These are phyloP conservation scores for Agrotis ipsilon DNA, from an alignment of 2,888 invertebrate genomes.

Conservation along the genomic window DNA sequence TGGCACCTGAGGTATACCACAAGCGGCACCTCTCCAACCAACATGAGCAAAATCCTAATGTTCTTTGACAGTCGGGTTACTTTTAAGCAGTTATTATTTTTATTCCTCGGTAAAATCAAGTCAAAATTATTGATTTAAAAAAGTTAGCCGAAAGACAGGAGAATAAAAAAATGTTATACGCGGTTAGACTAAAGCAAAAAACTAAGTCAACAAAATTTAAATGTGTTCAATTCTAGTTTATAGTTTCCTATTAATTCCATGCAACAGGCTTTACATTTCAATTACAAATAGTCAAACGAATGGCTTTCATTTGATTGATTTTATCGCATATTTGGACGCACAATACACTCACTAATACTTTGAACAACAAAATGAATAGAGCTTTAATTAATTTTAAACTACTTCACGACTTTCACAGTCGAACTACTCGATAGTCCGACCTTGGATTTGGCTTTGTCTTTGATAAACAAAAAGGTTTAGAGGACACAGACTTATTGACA, in stretches of 20 bases:
- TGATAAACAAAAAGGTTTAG: conserved; percentile 27
- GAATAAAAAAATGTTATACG: neutral
- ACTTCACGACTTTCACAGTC: conserved; percentile 29
- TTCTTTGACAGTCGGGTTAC: too few species aligned
- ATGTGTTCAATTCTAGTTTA: neutral
- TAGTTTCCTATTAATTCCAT: neutral
- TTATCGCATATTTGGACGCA: neutral
- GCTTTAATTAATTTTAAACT: conserved; percentile 26
- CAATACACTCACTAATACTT: conserved; percentile 8
- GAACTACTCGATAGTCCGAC: conserved; percentile 17
- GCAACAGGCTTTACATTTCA: conserved; percentile 3
- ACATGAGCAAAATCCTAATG: too few species aligned
- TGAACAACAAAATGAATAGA: conserved; percentile 14
- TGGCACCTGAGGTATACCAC: too few species aligned
- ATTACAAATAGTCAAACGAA: conserved; percentile 2
- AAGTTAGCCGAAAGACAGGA: neutral
- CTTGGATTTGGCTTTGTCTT: conserved; percentile 45
- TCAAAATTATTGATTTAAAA: neutral
- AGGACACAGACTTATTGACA: conserved; percentile 36
- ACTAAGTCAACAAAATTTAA: neutral
- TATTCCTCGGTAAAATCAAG: neutral
- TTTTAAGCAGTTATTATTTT: too few species aligned
- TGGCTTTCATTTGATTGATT: conserved; percentile 5
- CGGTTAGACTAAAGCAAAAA: neutral
- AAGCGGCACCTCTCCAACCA: too few species aligned